These are phyloP conservation scores for Phalacrocorax aristotelis DNA, from an alignment of 2,113 vertebrate genomes.

Conservation along the genomic window DNA sequence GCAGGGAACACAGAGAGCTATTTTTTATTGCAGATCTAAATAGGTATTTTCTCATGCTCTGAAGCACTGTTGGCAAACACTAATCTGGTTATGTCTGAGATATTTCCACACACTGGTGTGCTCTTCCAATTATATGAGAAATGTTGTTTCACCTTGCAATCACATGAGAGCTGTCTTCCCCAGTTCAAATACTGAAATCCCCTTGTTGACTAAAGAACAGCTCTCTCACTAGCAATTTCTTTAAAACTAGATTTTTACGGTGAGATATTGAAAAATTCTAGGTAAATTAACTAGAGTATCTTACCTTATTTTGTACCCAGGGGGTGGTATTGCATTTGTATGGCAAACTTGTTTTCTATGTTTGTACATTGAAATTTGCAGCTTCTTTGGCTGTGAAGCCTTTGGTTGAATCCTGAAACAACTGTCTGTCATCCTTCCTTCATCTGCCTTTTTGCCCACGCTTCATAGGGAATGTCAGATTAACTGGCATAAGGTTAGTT, in stretches of 20 bases:
- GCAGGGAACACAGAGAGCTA: background rate
- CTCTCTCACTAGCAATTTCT: background rate
- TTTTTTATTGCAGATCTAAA: background rate
- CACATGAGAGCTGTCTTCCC: background rate
- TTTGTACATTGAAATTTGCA: background rate
- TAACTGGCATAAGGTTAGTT: background rate
- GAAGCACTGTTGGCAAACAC: background rate
- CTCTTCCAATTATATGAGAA: background rate
- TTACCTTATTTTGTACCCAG: background rate
- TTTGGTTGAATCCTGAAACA: background rate
- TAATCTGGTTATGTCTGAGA: background rate
- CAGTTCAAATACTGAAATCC: background rate
- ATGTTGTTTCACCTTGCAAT: background rate
- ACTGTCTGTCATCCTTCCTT: background rate
- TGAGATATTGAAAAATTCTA: background rate
- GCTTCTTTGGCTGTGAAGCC: accelerated
- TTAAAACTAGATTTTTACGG: background rate
- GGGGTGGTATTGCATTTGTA: background rate
- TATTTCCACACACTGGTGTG: background rate
- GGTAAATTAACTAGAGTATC: background rate
- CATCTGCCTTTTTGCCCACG: background rate
- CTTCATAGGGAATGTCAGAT: background rate
- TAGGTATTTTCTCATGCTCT: background rate
- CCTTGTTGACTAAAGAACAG: background rate
- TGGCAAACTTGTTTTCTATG: background rate